Evolutionary conservation across 2,888 invertebrate genomes (phyloP), one percentile per base, ranked within the genome.

Genomic region (Opisthograptis luteolata): DNA sequence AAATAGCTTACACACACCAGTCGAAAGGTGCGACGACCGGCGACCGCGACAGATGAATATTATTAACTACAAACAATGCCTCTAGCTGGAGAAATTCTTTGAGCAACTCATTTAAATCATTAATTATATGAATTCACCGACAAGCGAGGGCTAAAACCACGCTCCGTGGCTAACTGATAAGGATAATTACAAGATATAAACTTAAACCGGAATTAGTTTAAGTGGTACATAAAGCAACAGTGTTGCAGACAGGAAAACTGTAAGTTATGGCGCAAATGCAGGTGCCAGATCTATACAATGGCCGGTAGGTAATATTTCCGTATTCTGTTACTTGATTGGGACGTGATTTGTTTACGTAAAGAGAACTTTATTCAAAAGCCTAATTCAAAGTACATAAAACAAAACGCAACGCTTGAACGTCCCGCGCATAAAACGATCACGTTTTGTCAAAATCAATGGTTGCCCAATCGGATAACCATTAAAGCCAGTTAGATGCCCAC

Each of bases 1-100:
- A 85, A 86, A 86, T 87, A 79, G 68, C 72, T 74, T 77, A 81
- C 79, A 64, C 70, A 64, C 66, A 62, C 72, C 59, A 64, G 56
- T 13, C 63, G 61, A 41, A 44, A 67, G 65, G 60, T 54, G 55
- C 55, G 73, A 60, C 69, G 71, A 70, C 71, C 70, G 70, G 55
- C 60, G 47, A 36, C 48, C 48, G 31, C 49, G 30, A 50, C 30
- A 58, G 53, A 68, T 61, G 71, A 74, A 73, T 74, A 73, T 72
- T 70, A 74, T 74, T 74, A 71, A 49, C 66, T 48, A 57, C 52
- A 62, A 66, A 71, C 69, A 71, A 73, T 71, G 64, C 59, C 42
- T 48, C 58, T 9, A 58, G 60, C 55, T 35, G 54, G 61, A 68
- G 63, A 66, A 52, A 60, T 60, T 63, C 52, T 68, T 47, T 49